A percentile compares a stretch with the other conserved stretches of the same genome.
Conservation (phyloP, 2,888 invertebrate species). For the Pilophorus perplexus region DNA sequence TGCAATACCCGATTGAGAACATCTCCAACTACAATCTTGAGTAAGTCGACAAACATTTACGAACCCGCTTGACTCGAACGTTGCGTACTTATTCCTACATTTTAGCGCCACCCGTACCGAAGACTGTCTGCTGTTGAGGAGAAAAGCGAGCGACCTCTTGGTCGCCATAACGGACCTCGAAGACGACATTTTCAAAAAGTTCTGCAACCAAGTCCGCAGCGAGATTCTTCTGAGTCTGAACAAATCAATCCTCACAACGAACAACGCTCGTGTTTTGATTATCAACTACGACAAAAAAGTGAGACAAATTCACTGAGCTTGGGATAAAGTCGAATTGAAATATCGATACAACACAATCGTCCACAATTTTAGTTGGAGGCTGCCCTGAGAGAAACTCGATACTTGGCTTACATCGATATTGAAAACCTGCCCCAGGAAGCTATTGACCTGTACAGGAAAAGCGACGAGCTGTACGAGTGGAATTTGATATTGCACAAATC, state of each 20-base stretch:
- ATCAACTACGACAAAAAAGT: constrained; percentile 39
- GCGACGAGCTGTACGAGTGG: constrained; percentile 68
- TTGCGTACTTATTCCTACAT: too few relatives aligned
- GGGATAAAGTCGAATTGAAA: too few relatives aligned
- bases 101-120: constrained; percentile 26
- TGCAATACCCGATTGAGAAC: constrained; percentile 61
- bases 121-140: constrained; percentile 12
- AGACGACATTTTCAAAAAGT: constrained; percentile 31
- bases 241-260: constrained; percentile 22
- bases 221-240: constrained; percentile 34
- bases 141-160: constrained; percentile 33
- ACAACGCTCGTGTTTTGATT: constrained; percentile 24
- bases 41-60: too few relatives aligned
- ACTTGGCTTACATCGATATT: constrained; percentile 64
- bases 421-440: constrained; percentile 63
- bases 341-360: too few relatives aligned
- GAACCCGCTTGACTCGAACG: too few relatives aligned
- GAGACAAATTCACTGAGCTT: not conserved
- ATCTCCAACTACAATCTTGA: constrained; percentile 65
- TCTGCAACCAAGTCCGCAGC: constrained; percentile 29
- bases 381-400: constrained; percentile 79
- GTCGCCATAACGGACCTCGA: constrained; percentile 1
- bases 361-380: constrained; percentile 70
- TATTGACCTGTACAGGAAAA: constrained; percentile 65
- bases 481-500: constrained; percentile 71